A percentile compares a stretch with the other conserved stretches of the same genome.
phyloP scores from a whole-genome alignment of 2,113 vertebrate genomes.

The Salminus brasiliensis region DNA sequence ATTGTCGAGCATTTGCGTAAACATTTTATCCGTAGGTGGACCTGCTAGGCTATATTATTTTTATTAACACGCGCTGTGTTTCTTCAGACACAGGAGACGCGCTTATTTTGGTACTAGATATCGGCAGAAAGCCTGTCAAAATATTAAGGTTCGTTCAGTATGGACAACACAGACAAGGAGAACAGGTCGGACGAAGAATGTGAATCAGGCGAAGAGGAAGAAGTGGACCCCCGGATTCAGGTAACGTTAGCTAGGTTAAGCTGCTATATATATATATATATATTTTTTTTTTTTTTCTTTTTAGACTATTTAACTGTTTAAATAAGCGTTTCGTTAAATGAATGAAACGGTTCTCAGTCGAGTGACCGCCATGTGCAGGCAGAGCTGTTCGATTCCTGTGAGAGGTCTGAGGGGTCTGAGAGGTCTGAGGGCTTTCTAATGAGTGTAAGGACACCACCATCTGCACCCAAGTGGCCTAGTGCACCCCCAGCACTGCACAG shows the following conservation, averaged over 20 bases:
- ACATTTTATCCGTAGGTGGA: neutral
- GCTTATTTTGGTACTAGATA: neutral
- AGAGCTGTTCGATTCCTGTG: neutral
- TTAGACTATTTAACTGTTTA: no score
- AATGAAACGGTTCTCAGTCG: no score
- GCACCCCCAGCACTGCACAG: no score
- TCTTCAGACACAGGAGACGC: neutral
- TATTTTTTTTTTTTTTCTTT: no score
- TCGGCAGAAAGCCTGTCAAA: no score
- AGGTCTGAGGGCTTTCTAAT: no score
- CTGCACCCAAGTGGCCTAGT: neutral
- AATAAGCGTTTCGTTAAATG: no score
- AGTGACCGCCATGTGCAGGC: no score
- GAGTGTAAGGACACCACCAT: neutral
- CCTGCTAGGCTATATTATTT: neutral
- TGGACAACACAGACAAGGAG: constrained; percentile 70
- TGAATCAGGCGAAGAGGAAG: constrained; percentile 78
- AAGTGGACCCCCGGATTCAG: constrained; percentile 94
- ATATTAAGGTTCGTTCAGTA: constrained; percentile 25
- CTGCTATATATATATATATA: neutral
- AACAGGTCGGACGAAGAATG: constrained; percentile 71
- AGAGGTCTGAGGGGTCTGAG: neutral
- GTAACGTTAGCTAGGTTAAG: constrained; percentile 72
- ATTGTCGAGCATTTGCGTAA: neutral
- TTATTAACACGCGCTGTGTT: neutral